phyloP scores from a whole-genome alignment of 2,797 vertebrate species.

The Clarias laeviceps region DNA sequence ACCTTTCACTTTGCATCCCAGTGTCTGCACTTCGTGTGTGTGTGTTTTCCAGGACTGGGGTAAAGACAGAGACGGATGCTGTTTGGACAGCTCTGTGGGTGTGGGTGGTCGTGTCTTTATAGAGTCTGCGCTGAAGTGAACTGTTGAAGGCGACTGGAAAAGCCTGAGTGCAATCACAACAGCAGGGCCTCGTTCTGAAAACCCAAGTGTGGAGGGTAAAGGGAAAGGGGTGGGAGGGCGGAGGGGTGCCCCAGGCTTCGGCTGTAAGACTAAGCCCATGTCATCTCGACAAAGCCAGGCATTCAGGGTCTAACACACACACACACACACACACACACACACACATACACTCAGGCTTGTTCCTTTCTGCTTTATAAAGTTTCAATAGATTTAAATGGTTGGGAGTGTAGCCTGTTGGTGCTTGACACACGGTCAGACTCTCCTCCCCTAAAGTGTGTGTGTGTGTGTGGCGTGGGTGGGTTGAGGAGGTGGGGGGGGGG shows the following conservation, averaged over 20 bases:
- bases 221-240: slow-evolving; percentile 28
- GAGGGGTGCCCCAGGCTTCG: slow-evolving; percentile 58
- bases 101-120: slow-evolving; percentile 94
- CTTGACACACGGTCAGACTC: slow-evolving; percentile 30
- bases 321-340: slow-evolving; percentile 48
- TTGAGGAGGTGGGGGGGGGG: no score
- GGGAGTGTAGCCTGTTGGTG: slow-evolving; percentile 42
- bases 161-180: slow-evolving; percentile 95
- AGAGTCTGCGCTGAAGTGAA: slow-evolving; percentile 87
- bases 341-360: slow-evolving; percentile 66
- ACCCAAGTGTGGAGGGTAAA: slow-evolving; percentile 48
- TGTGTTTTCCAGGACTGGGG: slow-evolving; percentile 59
- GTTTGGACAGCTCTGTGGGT: slow-evolving; percentile 80
- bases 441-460: neutral
- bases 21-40: slow-evolving; percentile 1
- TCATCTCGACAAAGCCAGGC: slow-evolving; percentile 70
- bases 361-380: slow-evolving; percentile 71
- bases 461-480: neutral
- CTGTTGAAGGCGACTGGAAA: slow-evolving; percentile 91
- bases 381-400: slow-evolving; percentile 80
- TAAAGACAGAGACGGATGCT: slow-evolving; percentile 78
- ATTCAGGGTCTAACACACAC: slow-evolving; percentile 70
- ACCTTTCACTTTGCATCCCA: neutral
- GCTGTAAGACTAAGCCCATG: slow-evolving; percentile 43
- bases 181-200: slow-evolving; percentile 72